These are phyloP conservation scores for Macrosoma leucophasiata DNA, from an alignment of 2,888 invertebrate species.

Conservation along the genomic window DNA sequence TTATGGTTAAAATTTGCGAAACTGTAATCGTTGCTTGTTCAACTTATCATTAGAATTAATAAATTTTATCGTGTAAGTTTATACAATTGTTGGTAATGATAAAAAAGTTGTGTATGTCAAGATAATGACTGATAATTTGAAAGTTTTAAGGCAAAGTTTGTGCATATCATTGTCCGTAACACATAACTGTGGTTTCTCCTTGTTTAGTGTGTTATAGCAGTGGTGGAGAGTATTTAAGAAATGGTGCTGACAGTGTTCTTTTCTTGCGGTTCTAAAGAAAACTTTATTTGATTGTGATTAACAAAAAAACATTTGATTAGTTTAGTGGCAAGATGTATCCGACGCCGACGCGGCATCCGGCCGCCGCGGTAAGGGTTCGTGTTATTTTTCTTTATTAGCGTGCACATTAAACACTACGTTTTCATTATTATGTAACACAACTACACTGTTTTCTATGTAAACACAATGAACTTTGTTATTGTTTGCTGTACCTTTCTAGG, in stretches of 20 bases:
- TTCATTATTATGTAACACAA: constrained; percentile 3
- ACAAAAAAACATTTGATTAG: constrained; percentile 23
- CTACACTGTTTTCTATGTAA: constrained; percentile 12
- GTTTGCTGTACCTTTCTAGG: constrained; percentile 69
- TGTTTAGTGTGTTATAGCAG: constrained; percentile 62
- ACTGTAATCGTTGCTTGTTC: constrained; percentile 26
- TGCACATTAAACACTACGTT: constrained; percentile 15
- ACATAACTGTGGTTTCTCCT: constrained; percentile 52
- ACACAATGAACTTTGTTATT: constrained; percentile 28
- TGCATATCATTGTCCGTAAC: constrained; percentile 70
- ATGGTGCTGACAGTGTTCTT: constrained; percentile 53
- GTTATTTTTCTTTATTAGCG: constrained; percentile 34
- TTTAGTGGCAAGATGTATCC: constrained; percentile 78
- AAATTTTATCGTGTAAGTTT: constrained; percentile 5
- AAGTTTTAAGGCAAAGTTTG: constrained; percentile 68
- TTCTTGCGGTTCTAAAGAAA: constrained; percentile 50
- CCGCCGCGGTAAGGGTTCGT: constrained; percentile 82
- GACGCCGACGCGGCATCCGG: constrained; percentile 84
- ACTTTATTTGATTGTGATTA: constrained; percentile 50
- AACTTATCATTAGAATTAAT: constrained; percentile 10
- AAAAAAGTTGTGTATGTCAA: constrained; percentile 40
- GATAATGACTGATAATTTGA: constrained; percentile 65
- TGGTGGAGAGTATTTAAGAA: constrained; percentile 44
- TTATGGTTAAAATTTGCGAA: constrained; percentile 54
- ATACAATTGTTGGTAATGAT: constrained; percentile 36